Percentiles rank a stretch among this genome's conserved stretches.
These are phyloP conservation scores for Panulirus ornatus DNA, from an alignment of 1,140 invertebrate genomes.

Conservation along the genomic window DNA sequence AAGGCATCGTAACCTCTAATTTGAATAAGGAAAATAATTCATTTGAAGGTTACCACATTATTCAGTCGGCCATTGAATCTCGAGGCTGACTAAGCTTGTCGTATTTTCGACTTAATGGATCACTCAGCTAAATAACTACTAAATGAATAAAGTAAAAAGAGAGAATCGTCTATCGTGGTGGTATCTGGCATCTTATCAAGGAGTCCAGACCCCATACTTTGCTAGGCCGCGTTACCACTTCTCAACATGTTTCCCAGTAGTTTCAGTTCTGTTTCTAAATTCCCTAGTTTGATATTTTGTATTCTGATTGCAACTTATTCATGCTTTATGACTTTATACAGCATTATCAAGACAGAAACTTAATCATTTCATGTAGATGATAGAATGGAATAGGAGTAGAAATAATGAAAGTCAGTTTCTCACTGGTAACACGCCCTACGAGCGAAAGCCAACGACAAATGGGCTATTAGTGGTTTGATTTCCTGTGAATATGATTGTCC, in stretches of 20 bases:
- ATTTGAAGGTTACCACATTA: no score
- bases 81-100: no score
- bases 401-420: no score
- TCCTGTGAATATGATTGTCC: constrained; percentile 71
- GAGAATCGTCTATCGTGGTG: background rate
- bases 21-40: background rate
- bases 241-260: background rate
- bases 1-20: background rate
- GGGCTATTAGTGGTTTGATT: constrained; percentile 62
- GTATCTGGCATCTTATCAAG: background rate
- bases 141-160: no score
- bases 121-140: no score
- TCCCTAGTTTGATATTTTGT: background rate
- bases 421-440: background rate
- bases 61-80: no score
- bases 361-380: background rate
- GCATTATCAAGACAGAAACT: background rate
- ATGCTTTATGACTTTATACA: background rate
- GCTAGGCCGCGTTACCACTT: constrained; percentile 34
- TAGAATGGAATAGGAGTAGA: background rate
- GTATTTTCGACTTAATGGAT: no score
- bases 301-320: background rate
- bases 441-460: constrained; percentile 38
- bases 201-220: constrained; percentile 67
- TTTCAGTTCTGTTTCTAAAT: constrained; percentile 38